A percentile compares a stretch with the other conserved stretches of the same genome.
These are phyloP conservation scores for Pseudoips prasinana DNA, from an alignment of 2,888 invertebrate species.

Conservation along the genomic window DNA sequence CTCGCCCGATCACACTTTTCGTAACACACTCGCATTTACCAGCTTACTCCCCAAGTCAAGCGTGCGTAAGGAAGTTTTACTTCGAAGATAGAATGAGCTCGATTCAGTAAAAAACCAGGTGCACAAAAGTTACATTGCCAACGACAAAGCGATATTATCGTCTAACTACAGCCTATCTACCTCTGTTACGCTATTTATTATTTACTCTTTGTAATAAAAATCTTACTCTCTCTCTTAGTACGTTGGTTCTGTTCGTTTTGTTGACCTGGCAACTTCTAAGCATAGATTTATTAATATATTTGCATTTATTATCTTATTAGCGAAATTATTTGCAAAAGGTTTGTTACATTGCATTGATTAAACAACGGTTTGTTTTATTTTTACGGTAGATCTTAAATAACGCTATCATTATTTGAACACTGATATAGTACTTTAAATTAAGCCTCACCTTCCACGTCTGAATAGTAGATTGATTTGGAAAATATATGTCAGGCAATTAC, in stretches of 20 bases:
- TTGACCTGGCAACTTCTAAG: conserved; percentile 71
- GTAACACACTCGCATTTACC: too few relatives aligned
- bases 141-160: conserved; percentile 64
- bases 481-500: too few relatives aligned
- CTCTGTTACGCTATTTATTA: conserved; percentile 25
- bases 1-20: too few relatives aligned
- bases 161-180: conserved; percentile 39
- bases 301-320: conserved; percentile 6
- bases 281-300: conserved; percentile 33
- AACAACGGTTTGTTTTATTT: too few relatives aligned
- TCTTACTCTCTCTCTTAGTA: conserved; percentile 53
- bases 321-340: not conserved
- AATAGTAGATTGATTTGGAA: too few relatives aligned
- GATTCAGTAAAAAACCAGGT: conserved; percentile 61
- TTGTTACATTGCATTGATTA: conserved; percentile 19
- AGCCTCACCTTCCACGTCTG: too few relatives aligned
- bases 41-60: too few relatives aligned
- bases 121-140: conserved; percentile 78
- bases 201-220: conserved; percentile 32
- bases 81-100: conserved; percentile 39
- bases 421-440: too few relatives aligned
- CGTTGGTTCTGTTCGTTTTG: conserved; percentile 78
- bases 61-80: too few relatives aligned
- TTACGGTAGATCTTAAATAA: too few relatives aligned
- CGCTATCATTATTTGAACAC: too few relatives aligned